A percentile compares a stretch with the other conserved stretches of the same genome.
phyloP scores from a whole-genome alignment of 2,113 vertebrate genomes.

The Synodontis membranacea region DNA sequence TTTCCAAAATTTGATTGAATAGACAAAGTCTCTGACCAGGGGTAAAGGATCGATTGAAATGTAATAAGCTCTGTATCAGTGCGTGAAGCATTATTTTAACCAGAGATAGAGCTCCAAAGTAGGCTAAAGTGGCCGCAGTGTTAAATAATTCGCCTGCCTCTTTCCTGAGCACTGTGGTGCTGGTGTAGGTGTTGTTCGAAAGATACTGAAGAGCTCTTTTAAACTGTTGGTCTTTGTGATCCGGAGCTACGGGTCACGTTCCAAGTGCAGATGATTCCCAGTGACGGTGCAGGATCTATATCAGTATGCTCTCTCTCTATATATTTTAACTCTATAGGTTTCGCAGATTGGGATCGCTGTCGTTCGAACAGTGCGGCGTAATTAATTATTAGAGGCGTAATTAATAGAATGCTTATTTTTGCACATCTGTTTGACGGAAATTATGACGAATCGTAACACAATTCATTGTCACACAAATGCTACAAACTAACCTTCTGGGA shows the following conservation, averaged over 20 bases:
- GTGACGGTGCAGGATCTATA: background rate
- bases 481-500: background rate
- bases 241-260: background rate
- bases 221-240: background rate
- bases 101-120: background rate
- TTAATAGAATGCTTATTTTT: background rate
- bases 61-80: background rate
- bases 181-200: background rate
- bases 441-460: too few species aligned
- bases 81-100: background rate
- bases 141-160: background rate
- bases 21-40: background rate
- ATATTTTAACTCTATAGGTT: background rate
- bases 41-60: background rate
- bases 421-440: too few species aligned
- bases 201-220: background rate
- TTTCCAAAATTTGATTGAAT: background rate
- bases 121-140: background rate
- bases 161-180: background rate
- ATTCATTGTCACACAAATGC: background rate
- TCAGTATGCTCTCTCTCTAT: background rate
- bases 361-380: background rate
- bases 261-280: background rate
- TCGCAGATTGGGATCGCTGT: background rate
- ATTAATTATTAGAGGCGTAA: background rate